Evolutionary conservation across 2,797 vertebrate genomes (phyloP).

Genomic region (Aselliscus stoliczkanus): DNA sequence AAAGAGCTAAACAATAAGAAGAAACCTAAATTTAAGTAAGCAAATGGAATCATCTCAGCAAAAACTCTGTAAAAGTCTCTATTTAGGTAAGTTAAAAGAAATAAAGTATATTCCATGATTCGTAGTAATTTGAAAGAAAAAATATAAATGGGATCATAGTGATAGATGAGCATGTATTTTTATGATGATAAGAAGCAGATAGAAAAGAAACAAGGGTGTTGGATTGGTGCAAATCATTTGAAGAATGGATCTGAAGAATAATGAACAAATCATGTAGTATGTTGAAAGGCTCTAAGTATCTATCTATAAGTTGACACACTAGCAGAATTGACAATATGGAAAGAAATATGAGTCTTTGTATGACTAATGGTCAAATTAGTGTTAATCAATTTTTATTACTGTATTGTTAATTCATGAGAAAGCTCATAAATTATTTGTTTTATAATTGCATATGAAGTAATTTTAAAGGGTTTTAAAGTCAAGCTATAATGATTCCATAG

Average conservation of each 20-base stretch:
- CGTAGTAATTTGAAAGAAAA: background rate
- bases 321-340: background rate
- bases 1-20: background rate
- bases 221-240: background rate
- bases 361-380: background rate
- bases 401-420: background rate
- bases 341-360: background rate
- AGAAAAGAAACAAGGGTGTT: background rate
- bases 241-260: background rate
- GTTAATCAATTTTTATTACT: background rate
- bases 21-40: background rate
- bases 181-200: background rate
- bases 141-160: background rate
- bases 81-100: background rate
- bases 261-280: background rate
- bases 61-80: background rate
- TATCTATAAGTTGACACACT: background rate
- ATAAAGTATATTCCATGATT: background rate
- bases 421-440: background rate
- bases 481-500: background rate
- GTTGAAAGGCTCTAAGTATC: background rate
- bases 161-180: background rate
- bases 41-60: background rate
- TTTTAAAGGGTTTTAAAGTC: background rate
- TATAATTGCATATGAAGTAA: background rate